Evolutionary conservation across 2,888 invertebrate species (phyloP).

Genomic region (Diarsia rubi): DNA sequence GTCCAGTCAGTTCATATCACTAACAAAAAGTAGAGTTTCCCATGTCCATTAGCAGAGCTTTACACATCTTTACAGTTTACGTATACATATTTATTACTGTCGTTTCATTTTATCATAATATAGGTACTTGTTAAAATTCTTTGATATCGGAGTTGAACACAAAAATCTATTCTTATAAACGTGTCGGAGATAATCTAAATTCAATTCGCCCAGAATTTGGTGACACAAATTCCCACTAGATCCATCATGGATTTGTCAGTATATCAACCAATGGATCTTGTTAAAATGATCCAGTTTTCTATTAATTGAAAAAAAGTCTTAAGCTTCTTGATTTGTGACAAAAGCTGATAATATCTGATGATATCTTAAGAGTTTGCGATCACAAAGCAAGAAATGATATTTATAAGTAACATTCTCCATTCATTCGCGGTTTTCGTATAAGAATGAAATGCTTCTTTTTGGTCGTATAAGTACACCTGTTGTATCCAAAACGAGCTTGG

Average conservation of each 20-base stretch:
- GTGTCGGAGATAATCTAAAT: background rate
- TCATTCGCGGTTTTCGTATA: conserved; percentile 27
- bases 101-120: background rate
- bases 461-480: conserved; percentile 54
- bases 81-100: conserved; percentile 22
- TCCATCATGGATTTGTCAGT: too few species aligned
- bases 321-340: background rate
- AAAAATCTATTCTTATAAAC: background rate
- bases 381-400: background rate
- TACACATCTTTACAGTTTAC: conserved; percentile 39
- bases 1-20: conserved; percentile 57
- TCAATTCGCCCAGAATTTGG: background rate
- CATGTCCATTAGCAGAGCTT: conserved; percentile 54
- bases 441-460: conserved; percentile 49
- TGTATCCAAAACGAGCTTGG: conserved; percentile 48
- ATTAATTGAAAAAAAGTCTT: background rate
- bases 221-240: too few species aligned
- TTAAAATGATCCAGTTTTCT: too few species aligned
- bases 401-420: conserved; percentile 20
- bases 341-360: background rate
- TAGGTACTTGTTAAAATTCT: background rate
- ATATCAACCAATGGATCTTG: too few species aligned
- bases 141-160: background rate
- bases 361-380: background rate
- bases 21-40: conserved; percentile 53